Base-by-base conservation (phyloP, 2,888 invertebrate genomes). In the Oegoconia quadripuncta region DNA sequence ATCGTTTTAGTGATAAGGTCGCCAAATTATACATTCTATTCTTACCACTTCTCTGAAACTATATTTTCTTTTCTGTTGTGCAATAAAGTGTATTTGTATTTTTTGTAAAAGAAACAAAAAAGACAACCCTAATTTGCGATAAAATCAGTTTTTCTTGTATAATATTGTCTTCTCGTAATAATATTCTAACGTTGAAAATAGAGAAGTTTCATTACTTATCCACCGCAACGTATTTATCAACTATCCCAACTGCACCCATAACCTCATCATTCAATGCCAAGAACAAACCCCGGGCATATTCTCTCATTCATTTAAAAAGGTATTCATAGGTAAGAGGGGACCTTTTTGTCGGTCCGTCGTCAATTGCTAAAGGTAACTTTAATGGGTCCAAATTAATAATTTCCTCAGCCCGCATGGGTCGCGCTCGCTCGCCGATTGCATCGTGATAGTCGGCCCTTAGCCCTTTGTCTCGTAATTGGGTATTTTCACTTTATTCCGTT, bases 321-420 rank as follows among this genome's bases (percentile, higher is more conserved):
- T 38, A 39, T 22, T 6, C 32, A 18, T 12, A 34, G 34, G 34
- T 34, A 28, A 22, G 38, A 48, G 56, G 73, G 74, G 69, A 61
- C 73, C 69, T 70, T 73, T 73, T 71, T 70, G 66, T 60, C 53
- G 49, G 51, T 51, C 57, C 56, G 47, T 59, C 65, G n/a, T 68
- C 69, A 69, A 72, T 73, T 65, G 70, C 26, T 39, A 62, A 67
- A 78, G 76, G 77, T 78, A 72, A 68, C 59, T 66, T 74, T 74
- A 76, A 75, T 74, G 67, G 66, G 67, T 60, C 63, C 62, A 75
- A 79, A 78, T 76, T 78, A 79, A 74, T 74, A 77, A 74, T 72
- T 73, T 77, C 75, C 76, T 70, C 46, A 49, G 55, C 74, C 75
- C 74, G 75, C 74, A 74, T 74, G 61, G 5, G 22, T 22, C n/a